Conservation (phyloP, 2,888 invertebrate species). For the Eudasyphora cyanicolor region DNA sequence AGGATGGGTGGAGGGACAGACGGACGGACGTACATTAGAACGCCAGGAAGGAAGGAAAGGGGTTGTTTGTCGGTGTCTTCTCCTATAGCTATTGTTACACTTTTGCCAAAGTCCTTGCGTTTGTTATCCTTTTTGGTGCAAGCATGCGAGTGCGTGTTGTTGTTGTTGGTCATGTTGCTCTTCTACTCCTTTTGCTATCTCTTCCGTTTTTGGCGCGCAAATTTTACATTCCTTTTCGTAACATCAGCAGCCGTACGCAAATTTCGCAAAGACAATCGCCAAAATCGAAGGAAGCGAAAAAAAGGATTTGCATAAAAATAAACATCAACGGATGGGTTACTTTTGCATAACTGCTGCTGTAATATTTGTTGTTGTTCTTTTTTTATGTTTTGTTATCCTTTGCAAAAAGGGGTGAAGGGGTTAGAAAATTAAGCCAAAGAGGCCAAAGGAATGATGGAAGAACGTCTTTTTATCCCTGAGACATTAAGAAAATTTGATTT, state of each 20-base stretch:
- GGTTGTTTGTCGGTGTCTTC: background rate
- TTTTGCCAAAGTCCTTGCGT: background rate
- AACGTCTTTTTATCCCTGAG: background rate
- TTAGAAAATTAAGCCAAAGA: background rate
- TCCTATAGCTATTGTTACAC: background rate
- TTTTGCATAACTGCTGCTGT: background rate
- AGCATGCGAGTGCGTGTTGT: background rate
- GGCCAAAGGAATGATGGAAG: too few relatives aligned
- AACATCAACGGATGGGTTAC: slow-evolving; percentile 24
- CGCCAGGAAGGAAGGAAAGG: background rate
- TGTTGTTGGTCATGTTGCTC: background rate
- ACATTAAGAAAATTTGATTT: background rate
- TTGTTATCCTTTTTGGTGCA: slow-evolving; percentile 2
- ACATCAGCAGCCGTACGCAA: slow-evolving; percentile 41
- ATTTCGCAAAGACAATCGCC: slow-evolving; percentile 36
- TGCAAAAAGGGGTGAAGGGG: background rate
- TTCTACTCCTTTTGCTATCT: slow-evolving; percentile 35
- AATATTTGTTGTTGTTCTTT: background rate
- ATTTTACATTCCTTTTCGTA: slow-evolving; percentile 8
- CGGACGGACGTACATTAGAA: background rate
- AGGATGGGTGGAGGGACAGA: slow-evolving; percentile 37
- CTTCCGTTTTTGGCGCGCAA: slow-evolving; percentile 58
- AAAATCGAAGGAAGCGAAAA: background rate
- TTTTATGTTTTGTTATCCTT: background rate
- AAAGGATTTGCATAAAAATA: slow-evolving; percentile 27